These are phyloP conservation scores for Eristalinus sepulchralis DNA, from an alignment of 2,888 invertebrate genomes.

Conservation along the genomic window DNA sequence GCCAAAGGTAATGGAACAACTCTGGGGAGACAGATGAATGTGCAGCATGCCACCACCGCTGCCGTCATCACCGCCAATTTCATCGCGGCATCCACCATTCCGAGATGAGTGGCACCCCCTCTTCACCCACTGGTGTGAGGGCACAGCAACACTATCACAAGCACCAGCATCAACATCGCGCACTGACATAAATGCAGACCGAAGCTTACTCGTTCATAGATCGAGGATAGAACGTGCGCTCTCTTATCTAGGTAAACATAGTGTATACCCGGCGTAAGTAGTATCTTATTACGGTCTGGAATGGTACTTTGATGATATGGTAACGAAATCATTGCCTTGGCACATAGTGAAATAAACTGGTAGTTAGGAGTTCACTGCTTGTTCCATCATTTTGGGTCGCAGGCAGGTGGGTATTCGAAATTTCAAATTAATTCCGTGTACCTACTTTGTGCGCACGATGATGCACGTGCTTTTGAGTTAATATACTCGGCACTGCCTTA, in stretches of 20 bases:
- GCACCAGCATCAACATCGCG: background rate
- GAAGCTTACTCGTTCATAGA: background rate
- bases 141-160: too few species aligned
- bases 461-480: constrained; percentile 64
- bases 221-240: background rate
- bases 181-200: background rate
- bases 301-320: constrained; percentile 63
- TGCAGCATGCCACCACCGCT: constrained; percentile 33
- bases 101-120: background rate
- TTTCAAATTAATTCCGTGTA: constrained; percentile 60
- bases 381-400: constrained; percentile 35
- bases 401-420: constrained; percentile 46
- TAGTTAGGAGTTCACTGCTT: constrained; percentile 57
- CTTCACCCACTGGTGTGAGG: background rate
- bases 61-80: background rate
- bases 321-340: constrained; percentile 61
- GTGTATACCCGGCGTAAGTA: constrained; percentile 54
- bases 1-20: constrained; percentile 57
- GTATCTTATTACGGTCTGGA: constrained; percentile 61
- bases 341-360: constrained; percentile 51
- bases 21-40: constrained; percentile 45
- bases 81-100: constrained; percentile 7
- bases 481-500: constrained; percentile 40
- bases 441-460: constrained; percentile 30
- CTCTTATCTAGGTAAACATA: constrained; percentile 46